These are phyloP conservation scores for Pseudomyrmex dendroicus DNA, from an alignment of 1,140 invertebrate genomes.

Conservation along the genomic window DNA sequence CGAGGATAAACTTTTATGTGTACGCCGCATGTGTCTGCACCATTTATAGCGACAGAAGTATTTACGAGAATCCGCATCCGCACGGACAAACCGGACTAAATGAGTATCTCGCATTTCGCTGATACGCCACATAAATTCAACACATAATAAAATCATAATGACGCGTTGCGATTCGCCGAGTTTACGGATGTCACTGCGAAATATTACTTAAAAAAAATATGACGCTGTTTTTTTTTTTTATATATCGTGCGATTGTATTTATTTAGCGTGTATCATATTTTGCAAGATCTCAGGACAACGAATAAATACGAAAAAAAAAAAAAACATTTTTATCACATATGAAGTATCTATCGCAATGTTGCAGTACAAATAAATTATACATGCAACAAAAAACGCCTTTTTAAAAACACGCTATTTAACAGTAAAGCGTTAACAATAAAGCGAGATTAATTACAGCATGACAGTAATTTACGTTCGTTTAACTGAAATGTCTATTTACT, in stretches of 20 bases:
- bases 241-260: too few species aligned
- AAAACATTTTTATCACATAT: too few species aligned
- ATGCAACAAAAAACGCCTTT: too few species aligned
- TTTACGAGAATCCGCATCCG: constrained; percentile 1
- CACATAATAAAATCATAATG: constrained; percentile 17
- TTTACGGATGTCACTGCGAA: not conserved
- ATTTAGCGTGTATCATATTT: too few species aligned
- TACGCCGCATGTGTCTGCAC: not conserved
- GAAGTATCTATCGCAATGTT: too few species aligned
- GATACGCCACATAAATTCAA: constrained; percentile 38
- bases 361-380: too few species aligned
- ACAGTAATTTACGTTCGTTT: too few species aligned
- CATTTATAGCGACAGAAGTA: not conserved
- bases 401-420: too few species aligned
- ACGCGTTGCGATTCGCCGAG: not conserved
- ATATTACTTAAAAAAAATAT: not conserved
- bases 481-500: too few species aligned
- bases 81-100: not conserved
- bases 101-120: not conserved
- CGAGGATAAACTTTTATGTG: not conserved
- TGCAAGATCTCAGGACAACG: not conserved
- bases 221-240: too few species aligned
- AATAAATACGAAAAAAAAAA: not conserved
- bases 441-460: too few species aligned
- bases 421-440: too few species aligned